Percentiles rank a stretch among this genome's conserved stretches.
Evolutionary conservation across 2,888 invertebrate genomes (phyloP).

Genomic region (Dryocosmus kuriphilus): DNA sequence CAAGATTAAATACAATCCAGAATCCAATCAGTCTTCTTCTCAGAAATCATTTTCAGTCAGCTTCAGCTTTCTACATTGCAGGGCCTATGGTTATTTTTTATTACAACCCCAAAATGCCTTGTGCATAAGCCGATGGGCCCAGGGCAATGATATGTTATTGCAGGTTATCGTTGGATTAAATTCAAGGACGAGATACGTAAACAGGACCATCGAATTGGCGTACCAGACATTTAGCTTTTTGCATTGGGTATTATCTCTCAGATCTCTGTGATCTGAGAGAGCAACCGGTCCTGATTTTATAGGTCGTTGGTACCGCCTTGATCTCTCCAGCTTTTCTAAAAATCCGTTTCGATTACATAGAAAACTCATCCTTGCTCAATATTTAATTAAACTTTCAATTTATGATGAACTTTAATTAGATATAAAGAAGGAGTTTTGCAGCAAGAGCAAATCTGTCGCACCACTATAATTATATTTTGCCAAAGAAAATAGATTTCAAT

Average conservation of each 20-base stretch:
- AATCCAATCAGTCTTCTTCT: conserved; percentile 12
- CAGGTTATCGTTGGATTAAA: neutral
- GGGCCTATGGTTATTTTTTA: conserved; percentile 32
- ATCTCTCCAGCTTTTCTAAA: conserved; percentile 20
- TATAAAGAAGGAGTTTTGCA: neutral
- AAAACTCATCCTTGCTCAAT: conserved; percentile 18
- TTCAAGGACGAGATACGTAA: neutral
- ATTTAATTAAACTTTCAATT: conserved; percentile 21
- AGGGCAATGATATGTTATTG: conserved; percentile 13
- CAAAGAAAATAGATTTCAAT: neutral
- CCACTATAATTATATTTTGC: conserved; percentile 4
- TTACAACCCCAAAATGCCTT: conserved; percentile 2
- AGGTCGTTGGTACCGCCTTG: conserved; percentile 28
- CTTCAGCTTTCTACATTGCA: conserved; percentile 13
- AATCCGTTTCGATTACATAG: neutral
- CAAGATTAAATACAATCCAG: neutral
- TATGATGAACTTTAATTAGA: conserved; percentile 7
- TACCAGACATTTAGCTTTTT: neutral
- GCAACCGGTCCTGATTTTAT: conserved; percentile 6
- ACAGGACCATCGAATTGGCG: neutral
- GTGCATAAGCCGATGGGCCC: neutral
- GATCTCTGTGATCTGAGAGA: neutral
- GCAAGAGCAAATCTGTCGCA: neutral
- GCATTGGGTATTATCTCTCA: conserved; percentile 2
- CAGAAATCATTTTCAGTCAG: neutral